Conservation (phyloP, 2,113 vertebrate genomes). For the Charadrius vociferus region DNA sequence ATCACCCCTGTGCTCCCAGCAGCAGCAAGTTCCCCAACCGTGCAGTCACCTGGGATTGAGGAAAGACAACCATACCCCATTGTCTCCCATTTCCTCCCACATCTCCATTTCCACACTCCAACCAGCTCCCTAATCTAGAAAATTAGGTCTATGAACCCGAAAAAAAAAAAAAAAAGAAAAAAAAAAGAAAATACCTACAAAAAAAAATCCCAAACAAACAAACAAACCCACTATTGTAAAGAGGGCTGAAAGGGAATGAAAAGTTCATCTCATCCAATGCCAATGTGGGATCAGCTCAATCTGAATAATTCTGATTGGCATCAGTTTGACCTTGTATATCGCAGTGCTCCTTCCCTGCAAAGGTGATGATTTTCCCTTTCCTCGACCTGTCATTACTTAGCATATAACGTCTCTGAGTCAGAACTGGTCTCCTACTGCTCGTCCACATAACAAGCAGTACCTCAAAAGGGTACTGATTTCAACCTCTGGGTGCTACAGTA, state of each 20-base stretch:
- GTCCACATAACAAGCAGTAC: accelerated
- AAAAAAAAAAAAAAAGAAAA: background rate
- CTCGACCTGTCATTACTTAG: background rate
- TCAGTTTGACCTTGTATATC: background rate
- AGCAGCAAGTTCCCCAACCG: background rate
- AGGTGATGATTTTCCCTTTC: conserved; percentile 5
- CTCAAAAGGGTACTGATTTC: background rate
- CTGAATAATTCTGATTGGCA: background rate
- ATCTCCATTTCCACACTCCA: background rate
- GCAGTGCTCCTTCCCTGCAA: background rate
- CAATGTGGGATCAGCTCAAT: background rate
- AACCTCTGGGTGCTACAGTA: background rate
- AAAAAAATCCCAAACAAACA: background rate
- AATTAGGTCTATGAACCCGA: background rate
- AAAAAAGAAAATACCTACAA: background rate
- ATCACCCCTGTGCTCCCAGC: background rate
- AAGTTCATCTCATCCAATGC: background rate
- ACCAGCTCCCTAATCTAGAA: background rate
- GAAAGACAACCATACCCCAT: background rate
- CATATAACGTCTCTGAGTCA: background rate
- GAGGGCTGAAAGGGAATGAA: background rate
- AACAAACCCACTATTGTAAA: background rate
- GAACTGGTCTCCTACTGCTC: background rate
- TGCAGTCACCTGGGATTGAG: background rate
- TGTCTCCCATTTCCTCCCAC: background rate